phyloP scores from a whole-genome alignment of 2,113 vertebrate species.

The Sminthopsis crassicaudata region DNA sequence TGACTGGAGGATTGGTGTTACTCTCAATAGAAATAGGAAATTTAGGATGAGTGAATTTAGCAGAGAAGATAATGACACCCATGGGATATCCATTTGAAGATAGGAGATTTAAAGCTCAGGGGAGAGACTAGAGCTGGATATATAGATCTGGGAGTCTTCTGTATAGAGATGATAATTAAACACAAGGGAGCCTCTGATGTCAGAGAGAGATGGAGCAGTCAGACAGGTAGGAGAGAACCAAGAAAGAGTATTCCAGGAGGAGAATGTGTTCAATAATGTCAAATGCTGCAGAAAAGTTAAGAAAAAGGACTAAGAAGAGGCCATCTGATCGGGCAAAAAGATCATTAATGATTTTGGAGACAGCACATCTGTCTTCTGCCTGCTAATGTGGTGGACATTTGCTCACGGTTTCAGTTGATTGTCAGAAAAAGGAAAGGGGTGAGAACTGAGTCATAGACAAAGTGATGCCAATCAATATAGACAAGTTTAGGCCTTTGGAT shows the following conservation, averaged over 20 bases:
- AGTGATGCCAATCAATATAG: neutral
- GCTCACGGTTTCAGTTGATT: neutral
- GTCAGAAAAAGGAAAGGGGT: neutral
- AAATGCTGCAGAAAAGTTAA: neutral
- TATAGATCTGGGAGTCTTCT: neutral
- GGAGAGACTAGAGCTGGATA: neutral
- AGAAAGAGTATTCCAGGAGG: neutral
- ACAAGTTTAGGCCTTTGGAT: neutral
- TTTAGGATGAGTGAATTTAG: neutral
- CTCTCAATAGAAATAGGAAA: neutral
- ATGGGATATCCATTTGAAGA: neutral
- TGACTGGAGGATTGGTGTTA: neutral
- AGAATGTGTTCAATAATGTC: neutral
- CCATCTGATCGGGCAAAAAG: neutral
- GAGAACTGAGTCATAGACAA: neutral
- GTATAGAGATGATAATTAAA: neutral
- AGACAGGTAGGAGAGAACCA: neutral
- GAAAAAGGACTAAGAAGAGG: neutral
- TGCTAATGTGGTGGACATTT: neutral
- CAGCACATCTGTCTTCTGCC: neutral
- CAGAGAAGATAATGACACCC: neutral
- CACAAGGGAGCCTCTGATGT: neutral
- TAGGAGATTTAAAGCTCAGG: neutral
- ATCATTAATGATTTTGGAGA: neutral
- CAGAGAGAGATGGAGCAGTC: neutral